Evolutionary conservation across 2,797 vertebrate genomes (phyloP).

Genomic region (Halcyon chelicuti): DNA sequence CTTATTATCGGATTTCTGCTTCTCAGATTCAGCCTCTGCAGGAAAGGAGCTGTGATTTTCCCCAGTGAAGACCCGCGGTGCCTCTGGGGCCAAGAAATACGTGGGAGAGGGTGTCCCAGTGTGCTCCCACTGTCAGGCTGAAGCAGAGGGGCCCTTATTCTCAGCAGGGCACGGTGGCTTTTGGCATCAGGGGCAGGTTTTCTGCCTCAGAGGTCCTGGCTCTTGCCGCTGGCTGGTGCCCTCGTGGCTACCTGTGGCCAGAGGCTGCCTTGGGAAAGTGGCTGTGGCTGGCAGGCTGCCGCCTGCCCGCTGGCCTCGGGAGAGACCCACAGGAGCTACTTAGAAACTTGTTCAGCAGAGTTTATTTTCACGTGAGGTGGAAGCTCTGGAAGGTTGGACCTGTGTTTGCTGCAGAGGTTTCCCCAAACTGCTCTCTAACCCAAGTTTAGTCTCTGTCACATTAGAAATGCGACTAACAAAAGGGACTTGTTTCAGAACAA

Average conservation of each 20-base stretch:
- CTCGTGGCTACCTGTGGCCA: rapidly evolving
- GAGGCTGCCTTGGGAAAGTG: not conserved
- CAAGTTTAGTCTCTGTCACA: not conserved
- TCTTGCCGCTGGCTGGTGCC: not conserved
- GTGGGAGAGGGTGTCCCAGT: not conserved
- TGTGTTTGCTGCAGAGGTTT: not conserved
- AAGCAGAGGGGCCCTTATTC: not conserved
- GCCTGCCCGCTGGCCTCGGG: rapidly evolving
- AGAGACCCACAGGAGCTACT: not conserved
- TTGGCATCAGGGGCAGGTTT: not conserved
- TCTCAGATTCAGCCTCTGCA: not conserved
- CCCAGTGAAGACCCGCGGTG: rapidly evolving
- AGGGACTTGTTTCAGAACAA: not conserved
- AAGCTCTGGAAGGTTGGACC: not conserved
- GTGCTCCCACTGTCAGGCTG: not conserved
- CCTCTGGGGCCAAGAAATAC: not conserved
- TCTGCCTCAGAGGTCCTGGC: not conserved
- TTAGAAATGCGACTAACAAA: not conserved
- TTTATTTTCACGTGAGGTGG: not conserved
- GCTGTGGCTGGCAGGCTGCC: not conserved
- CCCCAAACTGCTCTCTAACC: not conserved
- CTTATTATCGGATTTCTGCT: not conserved
- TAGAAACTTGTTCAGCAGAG: not conserved
- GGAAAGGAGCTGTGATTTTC: not conserved
- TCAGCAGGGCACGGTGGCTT: not conserved